Conservation (phyloP, 2,113 vertebrate genomes). For the Cichladusa arquata region DNA sequence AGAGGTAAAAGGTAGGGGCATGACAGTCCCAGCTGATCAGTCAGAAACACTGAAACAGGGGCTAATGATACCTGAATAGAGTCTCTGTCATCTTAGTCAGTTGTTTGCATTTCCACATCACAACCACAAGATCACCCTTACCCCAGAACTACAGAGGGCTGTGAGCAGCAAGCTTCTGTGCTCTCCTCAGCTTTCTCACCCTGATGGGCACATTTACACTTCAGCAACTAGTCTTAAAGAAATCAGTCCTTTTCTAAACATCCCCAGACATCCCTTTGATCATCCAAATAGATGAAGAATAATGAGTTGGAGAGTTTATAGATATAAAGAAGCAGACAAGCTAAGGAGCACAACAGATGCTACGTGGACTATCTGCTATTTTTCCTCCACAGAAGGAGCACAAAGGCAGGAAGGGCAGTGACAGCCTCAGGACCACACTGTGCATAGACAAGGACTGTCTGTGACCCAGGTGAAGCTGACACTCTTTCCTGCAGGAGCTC, state of each 20-base stretch:
- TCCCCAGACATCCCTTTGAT: not conserved
- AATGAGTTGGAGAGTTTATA: not conserved
- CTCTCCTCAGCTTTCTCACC: not conserved
- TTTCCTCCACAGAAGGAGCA: not conserved
- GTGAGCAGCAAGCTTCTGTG: not conserved
- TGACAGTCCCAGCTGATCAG: not conserved
- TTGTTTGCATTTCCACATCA: not conserved
- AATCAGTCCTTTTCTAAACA: not conserved
- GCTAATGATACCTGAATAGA: not conserved
- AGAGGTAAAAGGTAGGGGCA: rapidly evolving
- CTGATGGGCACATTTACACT: not conserved
- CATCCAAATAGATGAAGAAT: not conserved
- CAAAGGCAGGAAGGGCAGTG: not conserved
- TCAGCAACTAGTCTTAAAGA: not conserved
- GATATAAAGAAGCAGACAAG: not conserved
- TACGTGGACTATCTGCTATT: not conserved
- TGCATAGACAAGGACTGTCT: not conserved
- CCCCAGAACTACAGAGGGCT: too few species aligned
- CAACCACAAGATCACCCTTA: not conserved
- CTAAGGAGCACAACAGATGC: not conserved
- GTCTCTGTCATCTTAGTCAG: not conserved
- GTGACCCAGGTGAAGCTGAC: not conserved
- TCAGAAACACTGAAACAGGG: not conserved
- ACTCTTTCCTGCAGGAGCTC: not conserved
- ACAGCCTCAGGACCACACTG: not conserved